These are phyloP conservation scores for Athalia cordata DNA, from an alignment of 2,888 invertebrate genomes.

Conservation along the genomic window DNA sequence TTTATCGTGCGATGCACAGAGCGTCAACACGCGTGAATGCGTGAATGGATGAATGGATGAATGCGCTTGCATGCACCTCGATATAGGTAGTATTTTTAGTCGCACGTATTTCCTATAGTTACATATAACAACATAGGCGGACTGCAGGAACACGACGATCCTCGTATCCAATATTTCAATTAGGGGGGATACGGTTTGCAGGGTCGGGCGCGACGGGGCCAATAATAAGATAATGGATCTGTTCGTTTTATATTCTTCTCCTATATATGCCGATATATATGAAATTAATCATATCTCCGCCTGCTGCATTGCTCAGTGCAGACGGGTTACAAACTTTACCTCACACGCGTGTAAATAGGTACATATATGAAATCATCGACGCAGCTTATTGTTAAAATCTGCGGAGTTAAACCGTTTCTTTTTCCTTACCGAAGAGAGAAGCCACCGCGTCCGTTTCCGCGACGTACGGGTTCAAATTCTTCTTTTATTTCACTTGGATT, in stretches of 20 bases:
- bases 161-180: conserved; percentile 43
- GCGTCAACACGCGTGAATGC: conserved; percentile 18
- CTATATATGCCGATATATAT: conserved; percentile 28
- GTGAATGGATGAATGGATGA: background rate
- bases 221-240: conserved; percentile 42
- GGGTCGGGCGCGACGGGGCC: conserved; percentile 10
- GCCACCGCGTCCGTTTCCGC: background rate
- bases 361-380: background rate
- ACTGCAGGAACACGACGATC: background rate
- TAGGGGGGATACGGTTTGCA: conserved; percentile 2
- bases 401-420: background rate
- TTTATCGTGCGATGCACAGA: background rate
- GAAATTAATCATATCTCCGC: conserved; percentile 31
- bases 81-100: conserved; percentile 1
- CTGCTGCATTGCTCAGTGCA: background rate
- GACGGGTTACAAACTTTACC: background rate
- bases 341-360: background rate
- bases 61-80: conserved; percentile 12
- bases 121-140: too few species aligned
- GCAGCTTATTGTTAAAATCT: background rate
- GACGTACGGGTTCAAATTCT: background rate
- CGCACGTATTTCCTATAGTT: too few species aligned
- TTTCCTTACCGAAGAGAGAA: conserved; percentile 10
- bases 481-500: conserved; percentile 22
- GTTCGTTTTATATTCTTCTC: conserved; percentile 41